Percentiles rank a stretch among this genome's conserved stretches.
phyloP scores from a whole-genome alignment of 2,797 vertebrate genomes.

The Microhierax caerulescens region DNA sequence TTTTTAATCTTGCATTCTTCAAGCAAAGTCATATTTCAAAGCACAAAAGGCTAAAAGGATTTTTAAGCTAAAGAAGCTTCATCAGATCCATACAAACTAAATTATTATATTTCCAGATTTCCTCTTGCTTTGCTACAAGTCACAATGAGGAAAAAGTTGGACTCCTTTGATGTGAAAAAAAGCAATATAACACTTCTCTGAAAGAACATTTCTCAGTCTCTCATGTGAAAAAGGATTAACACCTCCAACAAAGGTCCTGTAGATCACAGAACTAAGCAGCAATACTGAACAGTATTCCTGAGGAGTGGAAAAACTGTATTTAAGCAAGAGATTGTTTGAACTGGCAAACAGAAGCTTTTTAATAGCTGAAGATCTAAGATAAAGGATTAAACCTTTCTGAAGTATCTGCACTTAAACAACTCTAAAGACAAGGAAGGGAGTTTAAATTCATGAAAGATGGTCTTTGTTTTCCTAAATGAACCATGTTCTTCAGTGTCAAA shows the following conservation, averaged over 20 bases:
- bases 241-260: slow-evolving; percentile 81
- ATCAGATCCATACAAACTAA: slow-evolving; percentile 59
- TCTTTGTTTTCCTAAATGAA: slow-evolving; percentile 66
- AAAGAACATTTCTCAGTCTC: slow-evolving; percentile 82
- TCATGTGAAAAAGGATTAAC: slow-evolving; percentile 86
- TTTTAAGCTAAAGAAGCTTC: slow-evolving; percentile 54
- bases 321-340: slow-evolving; percentile 75
- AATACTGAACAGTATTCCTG: slow-evolving; percentile 73
- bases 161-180: slow-evolving; percentile 78
- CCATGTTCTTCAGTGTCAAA: slow-evolving; percentile 18
- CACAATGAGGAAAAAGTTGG: slow-evolving; percentile 63
- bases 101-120: slow-evolving; percentile 80
- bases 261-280: slow-evolving; percentile 77
- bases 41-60: slow-evolving; percentile 18
- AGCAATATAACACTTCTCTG: slow-evolving; percentile 81
- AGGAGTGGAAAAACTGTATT: slow-evolving; percentile 78
- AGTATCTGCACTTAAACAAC: slow-evolving; percentile 58
- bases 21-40: slow-evolving; percentile 43
- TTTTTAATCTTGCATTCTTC: slow-evolving; percentile 30
- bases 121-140: slow-evolving; percentile 68
- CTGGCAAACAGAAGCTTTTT: slow-evolving; percentile 78
- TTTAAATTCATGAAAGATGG: slow-evolving; percentile 60
- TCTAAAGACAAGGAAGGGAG: slow-evolving; percentile 60
- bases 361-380: slow-evolving; percentile 76
- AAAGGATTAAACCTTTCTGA: slow-evolving; percentile 68